Percentiles rank a stretch among this genome's conserved stretches.
Evolutionary conservation across 2,888 invertebrate species (phyloP).

Genomic region (Idaea biselata): DNA sequence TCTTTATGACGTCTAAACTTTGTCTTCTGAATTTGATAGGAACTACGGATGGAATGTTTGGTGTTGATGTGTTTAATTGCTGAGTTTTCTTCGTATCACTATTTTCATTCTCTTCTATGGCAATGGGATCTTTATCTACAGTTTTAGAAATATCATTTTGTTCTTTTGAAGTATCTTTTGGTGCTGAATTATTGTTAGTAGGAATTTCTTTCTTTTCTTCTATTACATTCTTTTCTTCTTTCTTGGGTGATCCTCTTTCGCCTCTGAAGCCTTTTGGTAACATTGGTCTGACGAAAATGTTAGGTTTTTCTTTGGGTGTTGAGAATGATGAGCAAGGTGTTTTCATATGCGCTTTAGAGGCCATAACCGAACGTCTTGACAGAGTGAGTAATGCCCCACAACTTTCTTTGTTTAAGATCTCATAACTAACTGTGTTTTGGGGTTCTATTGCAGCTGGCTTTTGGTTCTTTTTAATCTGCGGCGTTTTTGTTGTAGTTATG

Average conservation of each 20-base stretch:
- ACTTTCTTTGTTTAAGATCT: conserved; percentile 59
- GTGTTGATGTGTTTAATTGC: conserved; percentile 9
- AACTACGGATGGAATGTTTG: conserved; percentile 45
- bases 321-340: conserved; percentile 38
- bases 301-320: conserved; percentile 45
- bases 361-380: conserved; percentile 60
- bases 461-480: conserved; percentile 57
- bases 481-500: conserved; percentile 41
- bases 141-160: conserved; percentile 17
- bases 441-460: conserved; percentile 36
- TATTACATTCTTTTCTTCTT: conserved; percentile 36
- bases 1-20: conserved; percentile 68
- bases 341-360: conserved; percentile 59
- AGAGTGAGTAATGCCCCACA: conserved; percentile 60
- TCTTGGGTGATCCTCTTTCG: conserved; percentile 66
- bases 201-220: conserved; percentile 68
- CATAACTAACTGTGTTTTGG: conserved; percentile 33
- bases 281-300: conserved; percentile 64
- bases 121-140: conserved; percentile 9
- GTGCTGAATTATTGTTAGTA: conserved; percentile 84
- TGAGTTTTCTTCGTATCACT: conserved; percentile 20
- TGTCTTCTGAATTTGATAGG: conserved; percentile 64
- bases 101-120: conserved; percentile 18
- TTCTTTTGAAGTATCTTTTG: conserved; percentile 22
- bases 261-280: conserved; percentile 53